Percentiles rank a stretch among this genome's conserved stretches.
Conservation (phyloP, 2,797 vertebrate species). For the Gymnothorax reevesii region DNA sequence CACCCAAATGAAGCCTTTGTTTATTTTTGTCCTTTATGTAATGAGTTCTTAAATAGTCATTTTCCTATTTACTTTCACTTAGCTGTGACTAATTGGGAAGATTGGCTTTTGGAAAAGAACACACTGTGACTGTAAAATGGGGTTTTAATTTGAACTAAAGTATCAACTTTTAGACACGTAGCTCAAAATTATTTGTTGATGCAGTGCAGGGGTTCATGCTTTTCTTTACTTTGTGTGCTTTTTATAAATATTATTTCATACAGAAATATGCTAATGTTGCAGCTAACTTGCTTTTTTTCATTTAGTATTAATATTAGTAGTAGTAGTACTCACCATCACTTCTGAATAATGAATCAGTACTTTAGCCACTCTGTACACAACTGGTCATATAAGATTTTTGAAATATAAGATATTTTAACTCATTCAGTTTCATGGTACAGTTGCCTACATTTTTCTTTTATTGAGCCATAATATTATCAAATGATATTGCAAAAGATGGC, state of each 20-base stretch:
- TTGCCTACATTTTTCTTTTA: no score
- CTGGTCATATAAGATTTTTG: no score
- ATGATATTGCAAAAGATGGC: no score
- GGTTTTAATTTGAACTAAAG: neutral
- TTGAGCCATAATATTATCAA: no score
- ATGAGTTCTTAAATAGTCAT: neutral
- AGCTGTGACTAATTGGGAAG: constrained; percentile 32
- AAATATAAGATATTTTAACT: no score
- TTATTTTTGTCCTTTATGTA: neutral
- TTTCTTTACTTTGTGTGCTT: neutral
- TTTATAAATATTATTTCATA: neutral
- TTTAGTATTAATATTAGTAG: no score
- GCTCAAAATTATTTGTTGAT: neutral
- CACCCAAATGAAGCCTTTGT: constrained; percentile 39
- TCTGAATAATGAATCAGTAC: neutral
- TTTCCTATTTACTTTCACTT: constrained; percentile 47
- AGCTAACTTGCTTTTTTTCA: neutral
- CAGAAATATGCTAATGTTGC: neutral
- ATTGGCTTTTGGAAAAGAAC: neutral
- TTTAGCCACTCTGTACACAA: neutral
- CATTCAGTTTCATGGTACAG: no score
- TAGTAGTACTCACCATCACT: neutral
- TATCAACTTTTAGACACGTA: neutral
- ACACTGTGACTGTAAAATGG: neutral
- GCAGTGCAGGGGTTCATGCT: neutral